phyloP scores from a whole-genome alignment of 2,113 vertebrate species.

The Probosciger aterrimus region DNA sequence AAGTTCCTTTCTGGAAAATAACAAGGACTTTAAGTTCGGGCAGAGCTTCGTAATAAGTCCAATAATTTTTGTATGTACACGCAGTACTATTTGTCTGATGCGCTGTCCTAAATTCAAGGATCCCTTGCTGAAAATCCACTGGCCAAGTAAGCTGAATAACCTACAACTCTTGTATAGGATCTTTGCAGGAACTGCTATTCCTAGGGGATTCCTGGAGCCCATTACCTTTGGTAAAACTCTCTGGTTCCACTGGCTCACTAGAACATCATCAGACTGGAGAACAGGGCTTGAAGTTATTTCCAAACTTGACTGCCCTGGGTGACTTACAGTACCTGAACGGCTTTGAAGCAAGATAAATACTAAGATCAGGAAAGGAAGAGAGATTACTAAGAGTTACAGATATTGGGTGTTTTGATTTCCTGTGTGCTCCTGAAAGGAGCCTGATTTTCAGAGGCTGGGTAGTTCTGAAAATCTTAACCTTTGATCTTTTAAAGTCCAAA shows the following conservation, averaged over 20 bases:
- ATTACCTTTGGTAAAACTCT: neutral
- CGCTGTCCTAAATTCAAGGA: neutral
- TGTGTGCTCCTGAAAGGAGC: neutral
- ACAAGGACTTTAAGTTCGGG: neutral
- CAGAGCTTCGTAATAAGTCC: neutral
- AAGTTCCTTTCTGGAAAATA: neutral
- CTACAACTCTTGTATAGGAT: neutral
- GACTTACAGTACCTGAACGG: neutral
- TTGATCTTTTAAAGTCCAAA: neutral
- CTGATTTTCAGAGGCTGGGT: neutral
- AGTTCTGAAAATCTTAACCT: neutral
- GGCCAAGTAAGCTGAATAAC: neutral
- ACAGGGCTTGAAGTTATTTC: neutral
- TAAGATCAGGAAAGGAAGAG: neutral
- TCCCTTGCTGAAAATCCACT: neutral
- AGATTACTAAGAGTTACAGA: neutral
- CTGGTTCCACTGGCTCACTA: neutral
- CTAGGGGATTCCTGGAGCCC: neutral
- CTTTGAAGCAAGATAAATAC: neutral
- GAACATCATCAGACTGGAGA: neutral
- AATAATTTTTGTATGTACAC: neutral
- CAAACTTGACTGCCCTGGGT: neutral
- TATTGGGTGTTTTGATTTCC: neutral
- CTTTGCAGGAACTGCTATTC: neutral
- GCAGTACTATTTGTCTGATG: neutral